These are phyloP conservation scores for Cherax quadricarinatus DNA, from an alignment of 1,140 invertebrate species.

Conservation along the genomic window DNA sequence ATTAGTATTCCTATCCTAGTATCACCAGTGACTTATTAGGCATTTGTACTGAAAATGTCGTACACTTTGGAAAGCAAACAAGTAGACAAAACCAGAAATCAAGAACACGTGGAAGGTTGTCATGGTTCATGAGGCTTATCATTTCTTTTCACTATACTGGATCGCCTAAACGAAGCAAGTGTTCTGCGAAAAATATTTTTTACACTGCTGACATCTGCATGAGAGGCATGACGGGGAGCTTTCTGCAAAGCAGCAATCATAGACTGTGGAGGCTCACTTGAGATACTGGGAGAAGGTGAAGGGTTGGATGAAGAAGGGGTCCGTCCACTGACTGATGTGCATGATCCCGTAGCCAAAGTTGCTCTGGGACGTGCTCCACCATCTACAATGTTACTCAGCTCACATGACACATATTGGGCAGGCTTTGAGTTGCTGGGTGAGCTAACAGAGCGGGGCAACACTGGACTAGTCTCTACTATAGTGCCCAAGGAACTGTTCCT, in stretches of 20 bases:
- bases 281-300: constrained; percentile 62
- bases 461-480: constrained; percentile 63
- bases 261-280: constrained; percentile 63
- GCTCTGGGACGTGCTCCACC: constrained; percentile 61
- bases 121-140: constrained; percentile 64
- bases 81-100: constrained; percentile 32
- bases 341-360: constrained; percentile 53
- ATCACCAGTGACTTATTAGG: constrained; percentile 67
- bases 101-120: constrained; percentile 36
- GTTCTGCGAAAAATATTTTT: constrained; percentile 66
- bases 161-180: constrained; percentile 58
- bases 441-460: constrained; percentile 57
- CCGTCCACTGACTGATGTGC: constrained; percentile 55
- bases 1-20: constrained; percentile 53
- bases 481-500: constrained; percentile 62
- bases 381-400: constrained; percentile 65
- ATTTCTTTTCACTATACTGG: constrained; percentile 64
- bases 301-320: constrained; percentile 59
- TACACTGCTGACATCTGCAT: constrained; percentile 62
- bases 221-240: constrained; percentile 59
- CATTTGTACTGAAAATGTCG: constrained; percentile 67
- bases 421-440: constrained; percentile 49
- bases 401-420: constrained; percentile 64
- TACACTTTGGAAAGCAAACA: constrained; percentile 54
- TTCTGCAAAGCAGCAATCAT: constrained; percentile 64